phyloP scores from a whole-genome alignment of 2,797 vertebrate species.

The Taeniopygia guttata region DNA sequence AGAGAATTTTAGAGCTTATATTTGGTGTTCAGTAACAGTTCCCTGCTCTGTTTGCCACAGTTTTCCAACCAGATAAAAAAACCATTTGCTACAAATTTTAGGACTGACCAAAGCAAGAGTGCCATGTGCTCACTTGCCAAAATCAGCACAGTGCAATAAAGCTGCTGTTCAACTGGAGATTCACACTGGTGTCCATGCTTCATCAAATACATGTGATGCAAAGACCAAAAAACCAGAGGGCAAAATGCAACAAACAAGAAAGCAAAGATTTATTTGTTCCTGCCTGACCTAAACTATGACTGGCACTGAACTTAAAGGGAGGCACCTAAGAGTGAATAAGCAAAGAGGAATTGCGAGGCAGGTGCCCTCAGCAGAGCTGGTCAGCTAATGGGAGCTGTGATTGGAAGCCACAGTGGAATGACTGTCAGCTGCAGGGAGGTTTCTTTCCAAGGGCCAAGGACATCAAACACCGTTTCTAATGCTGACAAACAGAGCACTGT shows the following conservation, averaged over 20 bases:
- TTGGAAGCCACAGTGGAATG: background rate
- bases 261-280: background rate
- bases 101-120: background rate
- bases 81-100: background rate
- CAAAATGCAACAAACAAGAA: background rate
- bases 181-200: background rate
- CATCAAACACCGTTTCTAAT: background rate
- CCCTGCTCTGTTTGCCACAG: background rate
- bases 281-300: background rate
- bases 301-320: background rate
- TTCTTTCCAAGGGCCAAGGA: background rate
- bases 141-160: background rate
- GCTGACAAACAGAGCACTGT: background rate
- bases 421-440: background rate
- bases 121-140: background rate
- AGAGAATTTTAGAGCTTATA: background rate
- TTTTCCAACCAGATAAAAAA: background rate
- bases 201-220: accelerated
- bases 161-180: background rate
- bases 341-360: background rate
- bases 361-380: background rate
- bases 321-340: background rate
- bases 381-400: background rate
- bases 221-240: background rate
- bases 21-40: background rate